Evolutionary conservation across 2,888 invertebrate genomes (phyloP), one percentile per base, ranked within the genome.

Genomic region (Bunonema sp.): DNA sequence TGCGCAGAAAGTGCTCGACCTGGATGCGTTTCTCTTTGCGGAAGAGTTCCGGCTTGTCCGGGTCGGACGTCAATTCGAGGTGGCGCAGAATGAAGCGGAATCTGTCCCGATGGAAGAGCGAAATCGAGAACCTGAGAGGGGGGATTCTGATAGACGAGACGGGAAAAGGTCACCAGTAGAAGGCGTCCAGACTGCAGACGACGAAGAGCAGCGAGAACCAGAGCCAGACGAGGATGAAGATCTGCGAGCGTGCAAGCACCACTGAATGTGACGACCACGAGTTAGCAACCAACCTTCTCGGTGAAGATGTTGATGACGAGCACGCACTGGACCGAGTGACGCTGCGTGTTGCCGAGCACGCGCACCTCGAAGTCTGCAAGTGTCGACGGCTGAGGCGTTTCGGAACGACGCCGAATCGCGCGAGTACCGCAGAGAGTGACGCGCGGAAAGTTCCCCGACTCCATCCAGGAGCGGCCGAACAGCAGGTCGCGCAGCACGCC

Each of bases 221-320:
- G 18, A 65, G 49, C 66, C 66, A 66, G 15, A 66, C 51, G 16
- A 66, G 47, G 32, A 66, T 66, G 49, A 66, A 66, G 20, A 65
- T 66, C 47, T 54, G 57, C 45, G 30, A 38, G 10, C n/a, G n/a
- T n/a, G n/a, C n/a, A 21, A 8, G n/a, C 10, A 8, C 12, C 28
- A 4, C 23, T 18, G 12, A 4, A 19, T 3, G 20, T 19, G 4
- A 28, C 12, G 32, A 12, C 23, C n/a, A 37, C 4, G 16, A 31
- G n/a, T 15, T 31, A 15, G n/a, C 16, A 15, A 7, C 5, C 5
- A 31, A 12, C n/a, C 5, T 57, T 57, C 41, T 65, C 65, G 49
- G 64, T 64, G 53, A 65, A 65, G 23, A 67, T 66, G 49, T 66
- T 66, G 39, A 66, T 67, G 18, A 66, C 66, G 7, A 67, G 50